Evolutionary conservation across 2,113 vertebrate species (phyloP).

Genomic region (Hypanus sabinus): DNA sequence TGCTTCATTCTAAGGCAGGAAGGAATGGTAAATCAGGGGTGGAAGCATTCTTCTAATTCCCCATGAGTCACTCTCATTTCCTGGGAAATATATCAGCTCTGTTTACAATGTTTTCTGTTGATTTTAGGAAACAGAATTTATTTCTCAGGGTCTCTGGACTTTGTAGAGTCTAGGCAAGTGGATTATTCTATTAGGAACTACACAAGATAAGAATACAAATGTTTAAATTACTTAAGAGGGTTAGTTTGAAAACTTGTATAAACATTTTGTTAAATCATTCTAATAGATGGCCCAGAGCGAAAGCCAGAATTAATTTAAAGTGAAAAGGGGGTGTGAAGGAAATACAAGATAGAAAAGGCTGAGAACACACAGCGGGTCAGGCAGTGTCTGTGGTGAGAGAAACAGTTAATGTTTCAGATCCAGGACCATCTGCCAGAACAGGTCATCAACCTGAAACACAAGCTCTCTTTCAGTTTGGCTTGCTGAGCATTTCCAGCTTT

Average conservation of each 20-base stretch:
- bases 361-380: too few relatives aligned
- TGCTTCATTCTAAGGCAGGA: not conserved
- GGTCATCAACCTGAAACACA: too few relatives aligned
- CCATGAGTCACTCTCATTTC: not conserved
- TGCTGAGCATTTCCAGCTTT: too few relatives aligned
- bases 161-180: not conserved
- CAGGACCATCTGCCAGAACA: too few relatives aligned
- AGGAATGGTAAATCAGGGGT: not conserved
- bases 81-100: not conserved
- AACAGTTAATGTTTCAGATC: too few relatives aligned
- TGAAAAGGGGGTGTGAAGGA: not conserved
- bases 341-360: too few relatives aligned
- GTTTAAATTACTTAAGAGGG: not conserved
- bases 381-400: too few relatives aligned
- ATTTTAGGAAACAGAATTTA: not conserved
- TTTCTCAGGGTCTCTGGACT: not conserved
- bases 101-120: slow-evolving; percentile 6
- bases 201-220: not conserved
- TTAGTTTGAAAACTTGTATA: not conserved
- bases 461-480: too few relatives aligned
- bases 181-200: not conserved
- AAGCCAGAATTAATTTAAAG: not conserved
- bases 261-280: not conserved
- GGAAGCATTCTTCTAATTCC: not conserved
- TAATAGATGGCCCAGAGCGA: not conserved